Percentiles rank a stretch among this genome's conserved stretches.
Conservation (phyloP, 2,888 invertebrate species). For the Dasypolia templi region DNA sequence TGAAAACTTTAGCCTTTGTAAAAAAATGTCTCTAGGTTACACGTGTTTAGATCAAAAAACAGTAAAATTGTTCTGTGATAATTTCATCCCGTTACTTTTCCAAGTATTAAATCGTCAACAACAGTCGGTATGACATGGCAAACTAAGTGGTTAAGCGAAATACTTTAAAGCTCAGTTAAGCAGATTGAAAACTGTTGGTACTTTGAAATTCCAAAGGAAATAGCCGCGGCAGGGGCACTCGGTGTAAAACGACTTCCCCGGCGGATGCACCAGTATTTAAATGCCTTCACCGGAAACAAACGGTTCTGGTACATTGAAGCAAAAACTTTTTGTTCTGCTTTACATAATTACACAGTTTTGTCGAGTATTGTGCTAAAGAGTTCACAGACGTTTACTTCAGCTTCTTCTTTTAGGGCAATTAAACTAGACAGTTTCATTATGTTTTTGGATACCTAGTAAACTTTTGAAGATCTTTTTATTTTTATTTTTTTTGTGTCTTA, state of each 20-base stretch:
- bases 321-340: conserved; percentile 53
- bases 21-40: too few species aligned
- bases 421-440: not conserved
- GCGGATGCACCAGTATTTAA: conserved; percentile 59
- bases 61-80: not conserved
- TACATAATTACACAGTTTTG: conserved; percentile 33
- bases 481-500: not conserved
- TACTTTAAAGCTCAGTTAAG: conserved; percentile 48
- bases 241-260: conserved; percentile 56
- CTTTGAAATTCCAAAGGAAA: conserved; percentile 59
- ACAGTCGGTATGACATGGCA: conserved; percentile 15
- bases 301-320: conserved; percentile 48
- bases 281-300: conserved; percentile 58
- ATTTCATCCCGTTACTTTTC: not conserved
- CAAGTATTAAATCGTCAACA: conserved; percentile 23
- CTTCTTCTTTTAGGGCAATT: conserved; percentile 4
- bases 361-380: conserved; percentile 14
- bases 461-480: not conserved
- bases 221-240: conserved; percentile 41
- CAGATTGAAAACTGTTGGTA: conserved; percentile 63
- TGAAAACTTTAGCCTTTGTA: not conserved
- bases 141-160: conserved; percentile 49
- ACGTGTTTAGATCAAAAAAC: not conserved
- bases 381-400: conserved; percentile 11
- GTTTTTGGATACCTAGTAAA: not conserved